Evolutionary conservation across 2,888 invertebrate genomes (phyloP).

Genomic region (Pseudoips prasinana): DNA sequence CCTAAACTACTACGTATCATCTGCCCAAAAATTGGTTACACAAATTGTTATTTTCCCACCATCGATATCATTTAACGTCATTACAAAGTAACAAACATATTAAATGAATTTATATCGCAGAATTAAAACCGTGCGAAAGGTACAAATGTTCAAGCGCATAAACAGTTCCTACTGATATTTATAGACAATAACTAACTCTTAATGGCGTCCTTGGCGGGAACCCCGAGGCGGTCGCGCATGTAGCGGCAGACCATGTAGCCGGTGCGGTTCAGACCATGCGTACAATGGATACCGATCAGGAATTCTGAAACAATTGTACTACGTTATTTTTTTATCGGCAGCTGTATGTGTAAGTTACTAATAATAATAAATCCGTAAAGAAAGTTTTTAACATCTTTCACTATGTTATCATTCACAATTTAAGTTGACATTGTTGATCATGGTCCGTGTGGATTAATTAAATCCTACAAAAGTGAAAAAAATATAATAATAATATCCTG

Average conservation of each 20-base stretch:
- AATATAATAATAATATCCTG: no score
- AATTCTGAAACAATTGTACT: constrained; percentile 81
- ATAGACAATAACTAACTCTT: constrained; percentile 70
- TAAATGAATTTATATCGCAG: constrained; percentile 9
- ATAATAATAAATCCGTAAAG: no score
- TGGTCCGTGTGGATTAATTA: no score
- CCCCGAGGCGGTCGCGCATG: constrained; percentile 84
- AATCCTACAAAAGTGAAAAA: no score
- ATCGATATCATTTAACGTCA: neutral
- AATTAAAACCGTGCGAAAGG: constrained; percentile 20
- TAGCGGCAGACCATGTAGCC: constrained; percentile 90
- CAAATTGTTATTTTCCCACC: neutral
- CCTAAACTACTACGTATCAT: no score
- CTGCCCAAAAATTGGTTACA: no score
- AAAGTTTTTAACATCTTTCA: no score
- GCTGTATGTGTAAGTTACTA: no score
- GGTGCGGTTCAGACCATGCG: constrained; percentile 90
- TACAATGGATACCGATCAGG: constrained; percentile 90
- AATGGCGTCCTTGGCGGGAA: constrained; percentile 80
- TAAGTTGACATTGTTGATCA: no score
- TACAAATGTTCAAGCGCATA: constrained; percentile 16
- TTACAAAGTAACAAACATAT: constrained; percentile 5
- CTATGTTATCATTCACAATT: no score
- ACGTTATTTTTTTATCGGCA: no score
- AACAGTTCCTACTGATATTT: constrained; percentile 27